Conservation (phyloP, 2,797 vertebrate species). For the Chrysocyon brachyurus region DNA sequence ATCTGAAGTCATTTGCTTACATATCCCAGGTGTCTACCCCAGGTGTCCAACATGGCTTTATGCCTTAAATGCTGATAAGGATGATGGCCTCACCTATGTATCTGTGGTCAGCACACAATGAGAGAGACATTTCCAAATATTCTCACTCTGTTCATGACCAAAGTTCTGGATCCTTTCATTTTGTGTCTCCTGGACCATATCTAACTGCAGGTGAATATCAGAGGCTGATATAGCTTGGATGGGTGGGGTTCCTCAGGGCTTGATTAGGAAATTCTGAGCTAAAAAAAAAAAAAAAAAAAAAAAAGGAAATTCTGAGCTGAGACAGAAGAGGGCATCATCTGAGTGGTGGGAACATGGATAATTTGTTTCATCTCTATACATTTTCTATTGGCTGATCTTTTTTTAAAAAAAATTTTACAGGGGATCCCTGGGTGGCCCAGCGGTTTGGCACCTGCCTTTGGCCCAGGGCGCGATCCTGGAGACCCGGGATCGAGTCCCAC, state of each 20-base stretch:
- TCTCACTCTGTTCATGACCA: neutral
- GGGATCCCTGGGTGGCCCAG: no score
- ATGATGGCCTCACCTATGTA: neutral
- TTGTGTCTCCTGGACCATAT: neutral
- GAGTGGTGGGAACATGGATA: neutral
- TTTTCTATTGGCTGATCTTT: slow-evolving; percentile 7
- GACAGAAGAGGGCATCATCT: neutral
- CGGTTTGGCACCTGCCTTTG: no score
- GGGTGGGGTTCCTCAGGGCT: neutral
- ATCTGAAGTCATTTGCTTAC: neutral
- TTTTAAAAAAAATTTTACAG: neutral
- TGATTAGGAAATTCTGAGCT: slow-evolving; percentile 42
- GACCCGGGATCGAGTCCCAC: no score
- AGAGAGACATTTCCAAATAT: slow-evolving; percentile 10
- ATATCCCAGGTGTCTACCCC: neutral
- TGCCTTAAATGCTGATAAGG: neutral
- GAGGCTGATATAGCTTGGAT: neutral
- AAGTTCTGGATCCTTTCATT: slow-evolving; percentile 51
- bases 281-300: no score
- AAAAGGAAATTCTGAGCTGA: slow-evolving; percentile 55
- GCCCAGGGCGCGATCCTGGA: no score
- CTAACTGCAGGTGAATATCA: neutral
- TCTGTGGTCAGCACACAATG: neutral
- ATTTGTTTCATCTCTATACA: slow-evolving; percentile 5
- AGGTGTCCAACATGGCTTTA: neutral